These are phyloP conservation scores for Falco rusticolus DNA, from an alignment of 2,797 vertebrate species.

Conservation along the genomic window DNA sequence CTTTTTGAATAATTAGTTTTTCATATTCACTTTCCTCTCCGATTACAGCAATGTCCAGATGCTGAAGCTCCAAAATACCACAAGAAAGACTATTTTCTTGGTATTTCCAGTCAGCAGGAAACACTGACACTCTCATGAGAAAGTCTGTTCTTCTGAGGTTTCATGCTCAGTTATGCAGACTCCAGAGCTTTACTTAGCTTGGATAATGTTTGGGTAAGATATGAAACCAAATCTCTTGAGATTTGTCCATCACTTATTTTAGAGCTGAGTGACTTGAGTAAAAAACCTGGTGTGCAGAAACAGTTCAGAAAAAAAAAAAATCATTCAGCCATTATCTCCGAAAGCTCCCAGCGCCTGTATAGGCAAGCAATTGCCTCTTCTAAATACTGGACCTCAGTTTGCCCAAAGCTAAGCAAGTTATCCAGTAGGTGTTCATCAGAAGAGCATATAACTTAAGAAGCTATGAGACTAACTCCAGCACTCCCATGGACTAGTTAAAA, in stretches of 20 bases:
- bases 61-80: conserved; percentile 48
- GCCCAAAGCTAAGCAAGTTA: neutral
- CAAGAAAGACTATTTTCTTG: conserved; percentile 48
- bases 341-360: neutral
- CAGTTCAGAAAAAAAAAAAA: neutral
- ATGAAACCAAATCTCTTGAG: conserved; percentile 57
- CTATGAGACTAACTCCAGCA: neutral
- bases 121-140: conserved; percentile 64
- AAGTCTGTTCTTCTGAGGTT: conserved; percentile 66
- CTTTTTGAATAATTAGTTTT: neutral
- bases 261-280: neutral
- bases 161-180: conserved; percentile 59
- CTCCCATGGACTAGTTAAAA: neutral
- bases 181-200: conserved; percentile 69
- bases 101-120: conserved; percentile 59
- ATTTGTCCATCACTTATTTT: conserved; percentile 63
- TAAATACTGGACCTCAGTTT: neutral
- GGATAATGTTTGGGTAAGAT: conserved; percentile 64
- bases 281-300: conserved; percentile 41
- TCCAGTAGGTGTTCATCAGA: neutral
- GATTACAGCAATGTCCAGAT: neutral
- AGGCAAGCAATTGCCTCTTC: neutral
- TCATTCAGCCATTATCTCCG: neutral
- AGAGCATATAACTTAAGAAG: neutral
- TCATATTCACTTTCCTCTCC: neutral